Evolutionary conservation across 2,797 vertebrate species (phyloP).

Genomic region (Leptodactylus fallax): DNA sequence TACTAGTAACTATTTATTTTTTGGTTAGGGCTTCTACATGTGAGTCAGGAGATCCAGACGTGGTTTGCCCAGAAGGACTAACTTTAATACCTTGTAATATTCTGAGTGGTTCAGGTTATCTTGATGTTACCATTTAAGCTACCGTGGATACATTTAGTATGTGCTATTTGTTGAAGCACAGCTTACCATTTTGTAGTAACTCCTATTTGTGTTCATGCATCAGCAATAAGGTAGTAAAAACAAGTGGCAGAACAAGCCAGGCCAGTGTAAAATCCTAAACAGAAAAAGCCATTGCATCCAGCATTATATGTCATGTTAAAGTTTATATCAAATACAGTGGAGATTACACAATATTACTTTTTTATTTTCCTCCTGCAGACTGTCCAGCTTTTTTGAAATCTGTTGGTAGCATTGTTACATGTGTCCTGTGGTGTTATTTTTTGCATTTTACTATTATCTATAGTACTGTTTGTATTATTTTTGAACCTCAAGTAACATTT

Average conservation of each 20-base stretch:
- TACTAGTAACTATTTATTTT: slow-evolving; percentile 78
- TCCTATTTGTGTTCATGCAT: background rate
- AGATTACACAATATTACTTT: background rate
- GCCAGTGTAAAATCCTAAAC: slow-evolving; percentile 9
- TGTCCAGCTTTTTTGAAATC: slow-evolving; percentile 26
- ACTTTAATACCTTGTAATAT: slow-evolving; percentile 26
- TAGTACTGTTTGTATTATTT: slow-evolving; percentile 10
- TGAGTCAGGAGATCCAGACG: slow-evolving; percentile 21
- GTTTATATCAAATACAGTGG: slow-evolving; percentile 21
- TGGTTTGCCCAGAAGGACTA: slow-evolving; percentile 49
- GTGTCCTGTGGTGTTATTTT: slow-evolving; percentile 69
- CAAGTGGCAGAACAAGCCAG: background rate
- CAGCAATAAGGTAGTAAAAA: slow-evolving; percentile 37
- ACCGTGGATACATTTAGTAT: slow-evolving; percentile 25
- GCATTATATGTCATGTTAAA: slow-evolving; percentile 1
- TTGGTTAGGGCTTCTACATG: slow-evolving; percentile 66
- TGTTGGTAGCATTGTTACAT: slow-evolving; percentile 73
- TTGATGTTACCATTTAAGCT: background rate
- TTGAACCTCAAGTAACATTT: slow-evolving; percentile 37
- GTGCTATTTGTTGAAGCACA: background rate
- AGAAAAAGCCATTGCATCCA: background rate
- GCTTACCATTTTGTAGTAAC: background rate
- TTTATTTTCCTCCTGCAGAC: slow-evolving; percentile 17
- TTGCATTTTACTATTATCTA: slow-evolving; percentile 35
- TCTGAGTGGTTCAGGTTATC: background rate